Base-by-base conservation (phyloP, 2,888 invertebrate genomes). In the Argynnis bischoffii region DNA sequence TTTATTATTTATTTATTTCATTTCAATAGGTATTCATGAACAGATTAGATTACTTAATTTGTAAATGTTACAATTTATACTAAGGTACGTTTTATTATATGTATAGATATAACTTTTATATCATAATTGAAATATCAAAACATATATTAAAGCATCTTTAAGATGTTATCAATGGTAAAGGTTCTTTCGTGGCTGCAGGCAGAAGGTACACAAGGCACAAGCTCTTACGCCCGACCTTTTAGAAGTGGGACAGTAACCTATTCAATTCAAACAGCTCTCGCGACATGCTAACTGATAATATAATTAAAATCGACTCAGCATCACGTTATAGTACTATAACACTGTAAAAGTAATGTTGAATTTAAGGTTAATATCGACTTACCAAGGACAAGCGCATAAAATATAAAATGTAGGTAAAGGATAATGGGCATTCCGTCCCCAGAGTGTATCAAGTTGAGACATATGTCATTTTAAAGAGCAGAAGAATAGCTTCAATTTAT, bases 211-310 rank as follows among this genome's bases (percentile, higher is more conserved):
- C 6, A 18, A n/a, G 31, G 1, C 15, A 51, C 18, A 14, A 61
- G 41, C 41, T 47, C 46, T 63, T 31, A 55, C 31, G n/a, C 26
- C 16, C 66, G 69, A 63, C 82, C 81, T 85, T 78, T 76, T 15
- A 66, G 71, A 85, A 77, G 76, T 84, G 69, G 84, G 79, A 70
- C 85, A 79, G 73, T 81, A 80, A 85, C 82, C 84, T 81, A 81
- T 80, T 81, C 80, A 81, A 82, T 83, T 81, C 81, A 81, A 82
- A 80, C 76, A 76, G 76, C 75, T 75, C 73, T 74, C 75, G 72
- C 76, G 77, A 75, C 73, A 76, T 72, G 68, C 55, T 57, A 70
- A 68, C 63, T 64, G 60, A 69, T 69, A 61, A 64, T 60, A 69
- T 67, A 64, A 67, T 64, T 64, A 67, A 61, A 66, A 46, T 57